Conservation (phyloP, 1,140 invertebrate species). For the Sipha flava region DNA sequence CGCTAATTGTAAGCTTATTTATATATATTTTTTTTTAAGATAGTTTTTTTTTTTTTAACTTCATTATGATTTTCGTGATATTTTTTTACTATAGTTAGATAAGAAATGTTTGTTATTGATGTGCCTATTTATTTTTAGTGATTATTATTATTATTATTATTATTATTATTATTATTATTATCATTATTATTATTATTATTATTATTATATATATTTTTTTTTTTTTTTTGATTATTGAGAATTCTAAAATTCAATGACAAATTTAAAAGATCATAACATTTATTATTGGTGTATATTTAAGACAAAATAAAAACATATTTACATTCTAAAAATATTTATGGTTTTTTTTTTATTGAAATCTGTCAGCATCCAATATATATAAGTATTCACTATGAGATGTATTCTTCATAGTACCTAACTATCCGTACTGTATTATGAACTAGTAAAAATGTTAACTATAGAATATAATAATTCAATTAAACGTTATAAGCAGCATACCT, state of each 20-base stretch:
- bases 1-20: constrained; percentile 6
- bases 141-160: constrained; percentile 28
- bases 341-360: too few relatives aligned
- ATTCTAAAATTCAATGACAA: constrained; percentile 13
- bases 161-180: too few relatives aligned
- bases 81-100: constrained; percentile 28
- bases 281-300: constrained; percentile 21
- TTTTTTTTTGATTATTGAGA: not conserved
- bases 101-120: constrained; percentile 28
- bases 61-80: constrained; percentile 28
- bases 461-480: too few relatives aligned
- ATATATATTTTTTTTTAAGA: not conserved
- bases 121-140: constrained; percentile 29
- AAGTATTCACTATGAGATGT: too few relatives aligned
- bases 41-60: constrained; percentile 7
- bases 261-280: constrained; percentile 21
- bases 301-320: constrained; percentile 22
- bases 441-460: too few relatives aligned
- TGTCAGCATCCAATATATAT: too few relatives aligned
- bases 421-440: too few relatives aligned
- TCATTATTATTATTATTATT: too few relatives aligned
- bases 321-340: not conserved
- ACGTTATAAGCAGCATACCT: too few relatives aligned
- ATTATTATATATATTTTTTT: not conserved
- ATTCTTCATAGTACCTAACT: too few relatives aligned